phyloP scores from a whole-genome alignment of 2,113 vertebrate genomes.

The Chrysemys picta region DNA sequence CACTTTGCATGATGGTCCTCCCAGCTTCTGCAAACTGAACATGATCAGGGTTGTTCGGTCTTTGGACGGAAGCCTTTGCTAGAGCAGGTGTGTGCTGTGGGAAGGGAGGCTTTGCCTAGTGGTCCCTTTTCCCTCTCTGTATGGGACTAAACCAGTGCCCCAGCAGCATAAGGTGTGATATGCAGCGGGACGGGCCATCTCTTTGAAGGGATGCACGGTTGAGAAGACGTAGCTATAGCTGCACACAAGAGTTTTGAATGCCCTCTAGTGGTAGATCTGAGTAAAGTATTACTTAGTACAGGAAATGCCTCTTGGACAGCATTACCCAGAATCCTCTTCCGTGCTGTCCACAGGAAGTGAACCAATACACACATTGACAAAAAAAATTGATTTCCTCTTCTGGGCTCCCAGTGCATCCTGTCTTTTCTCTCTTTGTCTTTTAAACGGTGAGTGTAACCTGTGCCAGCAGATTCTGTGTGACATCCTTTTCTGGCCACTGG shows the following conservation, averaged over 20 bases:
- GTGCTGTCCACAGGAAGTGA: background rate
- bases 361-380: background rate
- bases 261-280: background rate
- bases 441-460: background rate
- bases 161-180: background rate
- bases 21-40: background rate
- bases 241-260: background rate
- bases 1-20: background rate
- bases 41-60: background rate
- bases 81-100: background rate
- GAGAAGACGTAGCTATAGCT: background rate
- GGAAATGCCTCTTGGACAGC: background rate
- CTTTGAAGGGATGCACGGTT: background rate
- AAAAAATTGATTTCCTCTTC: background rate
- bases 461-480: background rate
- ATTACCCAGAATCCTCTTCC: background rate
- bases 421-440: background rate
- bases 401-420: background rate
- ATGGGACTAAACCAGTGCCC: background rate
- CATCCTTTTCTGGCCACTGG: background rate
- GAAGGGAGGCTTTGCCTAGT: background rate
- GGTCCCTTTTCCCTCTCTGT: background rate
- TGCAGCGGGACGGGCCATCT: background rate
- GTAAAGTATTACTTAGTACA: background rate
- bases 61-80: background rate